These are phyloP conservation scores for Beris morrisii DNA, from an alignment of 2,888 invertebrate genomes.

Conservation along the genomic window DNA sequence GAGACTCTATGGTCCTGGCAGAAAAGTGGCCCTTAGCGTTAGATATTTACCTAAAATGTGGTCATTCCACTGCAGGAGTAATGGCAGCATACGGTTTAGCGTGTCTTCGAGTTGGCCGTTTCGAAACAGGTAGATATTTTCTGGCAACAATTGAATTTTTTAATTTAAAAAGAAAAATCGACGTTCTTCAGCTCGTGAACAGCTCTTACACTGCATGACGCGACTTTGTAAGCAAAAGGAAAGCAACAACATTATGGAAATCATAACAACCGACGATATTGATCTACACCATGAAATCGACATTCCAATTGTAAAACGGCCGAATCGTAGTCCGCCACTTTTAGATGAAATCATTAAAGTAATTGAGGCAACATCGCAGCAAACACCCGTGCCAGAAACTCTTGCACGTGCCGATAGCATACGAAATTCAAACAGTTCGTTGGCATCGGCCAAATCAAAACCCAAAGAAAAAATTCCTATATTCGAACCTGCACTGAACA, in stretches of 20 bases:
- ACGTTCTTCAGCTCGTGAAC: slow-evolving; percentile 49
- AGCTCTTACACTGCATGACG: slow-evolving; percentile 52
- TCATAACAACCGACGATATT: slow-evolving; percentile 37
- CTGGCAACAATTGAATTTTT: no score
- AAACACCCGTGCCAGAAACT: slow-evolving; percentile 51
- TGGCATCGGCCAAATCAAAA: slow-evolving; percentile 50
- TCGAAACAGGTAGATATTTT: slow-evolving; percentile 63
- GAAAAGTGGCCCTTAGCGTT: slow-evolving; percentile 84
- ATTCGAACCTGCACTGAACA: slow-evolving; percentile 63
- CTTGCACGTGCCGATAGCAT: slow-evolving; percentile 51
- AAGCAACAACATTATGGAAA: slow-evolving; percentile 46
- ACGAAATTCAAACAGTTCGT: slow-evolving; percentile 51
- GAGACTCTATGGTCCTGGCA: slow-evolving; percentile 73
- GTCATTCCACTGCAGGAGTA: slow-evolving; percentile 74
- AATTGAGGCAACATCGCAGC: slow-evolving; percentile 60
- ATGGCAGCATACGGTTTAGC: slow-evolving; percentile 89
- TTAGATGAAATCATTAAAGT: slow-evolving; percentile 71
- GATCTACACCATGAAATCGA: slow-evolving; percentile 39
- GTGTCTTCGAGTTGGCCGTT: slow-evolving; percentile 77
- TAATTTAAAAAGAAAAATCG: background rate
- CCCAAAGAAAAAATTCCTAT: slow-evolving; percentile 60
- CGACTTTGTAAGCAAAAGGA: slow-evolving; percentile 47
- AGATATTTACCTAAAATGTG: slow-evolving; percentile 85
- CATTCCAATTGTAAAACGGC: slow-evolving; percentile 53
- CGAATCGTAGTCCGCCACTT: slow-evolving; percentile 67